Conservation (phyloP, 2,113 vertebrate genomes). For the Nycticryphes semicollaris region DNA sequence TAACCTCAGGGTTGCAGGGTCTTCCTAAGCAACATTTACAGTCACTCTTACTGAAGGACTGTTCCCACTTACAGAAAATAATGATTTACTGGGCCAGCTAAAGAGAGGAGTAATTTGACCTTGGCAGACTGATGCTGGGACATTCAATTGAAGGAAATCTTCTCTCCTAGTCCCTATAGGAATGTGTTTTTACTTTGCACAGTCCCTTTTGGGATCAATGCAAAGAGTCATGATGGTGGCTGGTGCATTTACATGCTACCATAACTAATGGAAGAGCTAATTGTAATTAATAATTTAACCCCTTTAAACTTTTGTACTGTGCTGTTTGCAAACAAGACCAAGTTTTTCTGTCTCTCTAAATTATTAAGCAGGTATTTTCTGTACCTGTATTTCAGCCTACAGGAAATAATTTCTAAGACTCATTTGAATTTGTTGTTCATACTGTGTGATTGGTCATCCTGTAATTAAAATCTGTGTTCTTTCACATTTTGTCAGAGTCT, state of each 20-base stretch:
- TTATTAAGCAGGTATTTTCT: slow-evolving; percentile 40
- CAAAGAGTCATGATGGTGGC: background rate
- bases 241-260: background rate
- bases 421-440: background rate
- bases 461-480: background rate
- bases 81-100: background rate
- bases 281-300: slow-evolving; percentile 28
- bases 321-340: background rate
- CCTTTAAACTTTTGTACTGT: background rate
- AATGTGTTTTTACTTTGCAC: background rate
- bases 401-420: background rate
- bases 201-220: background rate
- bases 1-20: background rate
- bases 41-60: background rate
- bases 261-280: background rate
- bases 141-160: background rate
- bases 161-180: background rate
- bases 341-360: background rate
- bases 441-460: background rate
- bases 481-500: background rate
- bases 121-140: background rate
- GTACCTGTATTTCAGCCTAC: slow-evolving; percentile 6
- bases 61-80: background rate
- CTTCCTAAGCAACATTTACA: background rate
- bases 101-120: background rate